Percentiles rank a stretch among this genome's conserved stretches.
These are phyloP conservation scores for Cavia aperea DNA, from an alignment of 2,113 vertebrate genomes.

Conservation along the genomic window DNA sequence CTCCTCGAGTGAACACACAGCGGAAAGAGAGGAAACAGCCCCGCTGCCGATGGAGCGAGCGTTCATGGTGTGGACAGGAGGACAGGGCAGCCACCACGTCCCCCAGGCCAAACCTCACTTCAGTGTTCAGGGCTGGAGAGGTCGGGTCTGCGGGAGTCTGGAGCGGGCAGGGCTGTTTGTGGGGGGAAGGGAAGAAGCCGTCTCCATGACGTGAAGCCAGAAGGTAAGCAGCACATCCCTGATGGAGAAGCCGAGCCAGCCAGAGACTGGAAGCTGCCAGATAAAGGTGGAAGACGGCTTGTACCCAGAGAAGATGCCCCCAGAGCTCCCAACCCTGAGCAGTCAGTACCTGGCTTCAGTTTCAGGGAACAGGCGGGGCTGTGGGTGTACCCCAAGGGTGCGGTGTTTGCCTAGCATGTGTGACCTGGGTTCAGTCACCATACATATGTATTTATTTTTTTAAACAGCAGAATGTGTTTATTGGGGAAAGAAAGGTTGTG, in stretches of 20 bases:
- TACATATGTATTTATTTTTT: no score
- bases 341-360: background rate
- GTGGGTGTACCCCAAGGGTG: no score
- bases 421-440: background rate
- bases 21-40: background rate
- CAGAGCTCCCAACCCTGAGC: background rate
- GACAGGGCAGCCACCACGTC: background rate
- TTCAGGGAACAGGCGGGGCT: no score
- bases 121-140: background rate
- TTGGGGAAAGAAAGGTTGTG: no score
- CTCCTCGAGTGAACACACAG: background rate
- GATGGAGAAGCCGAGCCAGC: background rate
- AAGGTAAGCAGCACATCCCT: background rate
- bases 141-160: background rate
- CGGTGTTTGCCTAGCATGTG: background rate
- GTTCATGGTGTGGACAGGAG: background rate
- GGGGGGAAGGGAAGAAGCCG: background rate
- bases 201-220: background rate
- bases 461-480: no score
- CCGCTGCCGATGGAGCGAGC: background rate
- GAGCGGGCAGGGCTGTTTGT: background rate
- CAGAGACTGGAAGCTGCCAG: background rate
- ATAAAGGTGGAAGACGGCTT: no score
- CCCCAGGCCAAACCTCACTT: background rate
- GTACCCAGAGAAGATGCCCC: background rate